phyloP scores from a whole-genome alignment of 2,113 vertebrate genomes.

The Heteronetta atricapilla region DNA sequence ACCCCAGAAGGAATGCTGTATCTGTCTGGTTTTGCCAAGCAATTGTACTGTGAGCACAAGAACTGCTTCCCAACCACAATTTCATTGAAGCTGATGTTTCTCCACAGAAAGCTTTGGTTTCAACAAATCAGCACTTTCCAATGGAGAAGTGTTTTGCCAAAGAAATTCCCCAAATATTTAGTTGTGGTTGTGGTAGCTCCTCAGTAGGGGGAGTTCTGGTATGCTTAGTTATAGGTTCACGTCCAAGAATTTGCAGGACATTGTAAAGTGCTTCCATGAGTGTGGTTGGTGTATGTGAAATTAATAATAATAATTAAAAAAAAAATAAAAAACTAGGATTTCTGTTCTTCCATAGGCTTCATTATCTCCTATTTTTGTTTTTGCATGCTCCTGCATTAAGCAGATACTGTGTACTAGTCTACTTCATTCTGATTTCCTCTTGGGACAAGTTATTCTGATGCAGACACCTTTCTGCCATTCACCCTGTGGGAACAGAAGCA shows the following conservation, averaged over 20 bases:
- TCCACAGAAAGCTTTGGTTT: conserved; percentile 25
- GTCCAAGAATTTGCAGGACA: neutral
- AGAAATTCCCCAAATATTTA: conserved; percentile 11
- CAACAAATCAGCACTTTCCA: conserved; percentile 6
- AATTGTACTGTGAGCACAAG: neutral
- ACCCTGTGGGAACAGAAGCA: neutral
- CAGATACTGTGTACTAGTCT: neutral
- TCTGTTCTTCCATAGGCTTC: neutral
- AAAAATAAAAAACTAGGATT: neutral
- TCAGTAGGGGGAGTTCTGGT: conserved; percentile 64
- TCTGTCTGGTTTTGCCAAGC: neutral
- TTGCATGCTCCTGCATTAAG: neutral
- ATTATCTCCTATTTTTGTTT: neutral
- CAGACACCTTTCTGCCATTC: neutral
- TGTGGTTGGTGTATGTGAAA: neutral
- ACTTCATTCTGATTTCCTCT: neutral
- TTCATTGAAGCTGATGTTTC: neutral
- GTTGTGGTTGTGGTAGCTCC: conserved; percentile 59
- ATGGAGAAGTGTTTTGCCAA: neutral
- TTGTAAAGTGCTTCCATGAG: neutral
- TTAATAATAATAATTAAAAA: too few relatives aligned
- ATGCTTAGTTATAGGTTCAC: conserved; percentile 5
- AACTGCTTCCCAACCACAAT: neutral
- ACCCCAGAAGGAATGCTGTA: neutral
- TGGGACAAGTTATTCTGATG: neutral